Percentiles rank a stretch among this genome's conserved stretches.
Conservation (phyloP, 2,113 vertebrate species). For the Puma concolor region DNA sequence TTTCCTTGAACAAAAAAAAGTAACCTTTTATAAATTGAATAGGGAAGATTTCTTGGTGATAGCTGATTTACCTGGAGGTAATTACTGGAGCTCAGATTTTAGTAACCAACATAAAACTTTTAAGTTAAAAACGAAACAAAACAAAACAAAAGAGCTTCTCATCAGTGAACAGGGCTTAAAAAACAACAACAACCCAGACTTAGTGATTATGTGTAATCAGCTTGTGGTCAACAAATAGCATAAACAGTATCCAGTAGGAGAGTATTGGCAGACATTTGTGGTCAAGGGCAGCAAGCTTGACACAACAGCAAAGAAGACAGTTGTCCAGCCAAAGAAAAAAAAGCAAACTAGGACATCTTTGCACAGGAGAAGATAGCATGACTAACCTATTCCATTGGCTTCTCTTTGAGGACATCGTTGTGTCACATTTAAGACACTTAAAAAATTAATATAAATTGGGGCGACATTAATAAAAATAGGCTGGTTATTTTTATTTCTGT, state of each 20-base stretch:
- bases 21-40: neutral
- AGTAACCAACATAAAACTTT: constrained; percentile 6
- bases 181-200: neutral
- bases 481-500: neutral
- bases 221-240: neutral
- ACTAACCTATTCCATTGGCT: neutral
- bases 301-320: neutral
- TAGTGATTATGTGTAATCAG: neutral
- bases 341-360: neutral
- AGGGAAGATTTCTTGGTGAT: neutral
- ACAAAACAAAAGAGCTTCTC: neutral
- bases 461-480: neutral
- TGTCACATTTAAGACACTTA: neutral
- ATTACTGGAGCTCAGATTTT: neutral
- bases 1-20: neutral
- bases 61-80: neutral
- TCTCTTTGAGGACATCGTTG: neutral
- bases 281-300: neutral
- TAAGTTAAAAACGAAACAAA: neutral
- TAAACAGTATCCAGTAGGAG: neutral
- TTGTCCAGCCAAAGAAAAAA: neutral
- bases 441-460: neutral
- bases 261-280: neutral
- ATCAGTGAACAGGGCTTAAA: neutral
- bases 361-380: neutral